phyloP scores from a whole-genome alignment of 2,888 invertebrate genomes.

The Dascillus cervinus region DNA sequence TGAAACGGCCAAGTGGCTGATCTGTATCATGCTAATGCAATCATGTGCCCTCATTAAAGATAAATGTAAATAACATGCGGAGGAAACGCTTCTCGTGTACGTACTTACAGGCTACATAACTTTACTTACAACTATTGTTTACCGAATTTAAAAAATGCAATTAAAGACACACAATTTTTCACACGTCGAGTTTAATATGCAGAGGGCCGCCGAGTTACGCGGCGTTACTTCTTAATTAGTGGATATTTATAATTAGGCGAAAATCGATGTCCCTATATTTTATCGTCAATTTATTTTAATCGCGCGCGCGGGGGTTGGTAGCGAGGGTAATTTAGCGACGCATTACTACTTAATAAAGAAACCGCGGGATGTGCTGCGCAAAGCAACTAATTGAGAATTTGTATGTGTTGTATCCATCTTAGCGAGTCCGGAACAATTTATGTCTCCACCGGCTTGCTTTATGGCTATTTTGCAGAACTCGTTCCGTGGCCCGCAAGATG shows the following conservation, averaged over 20 bases:
- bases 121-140: no score
- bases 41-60: slow-evolving; percentile 31
- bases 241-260: slow-evolving; percentile 1
- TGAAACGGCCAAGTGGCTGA: slow-evolving; percentile 21
- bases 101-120: no score
- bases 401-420: slow-evolving; percentile 37
- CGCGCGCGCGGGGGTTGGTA: no score
- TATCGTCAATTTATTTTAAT: no score
- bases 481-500: slow-evolving; percentile 43
- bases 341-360: slow-evolving; percentile 21
- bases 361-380: slow-evolving; percentile 20
- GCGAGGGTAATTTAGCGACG: neutral
- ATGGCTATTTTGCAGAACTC: slow-evolving; percentile 42
- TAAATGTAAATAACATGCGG: slow-evolving; percentile 30
- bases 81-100: no score
- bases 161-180: no score
- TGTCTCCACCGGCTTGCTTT: slow-evolving; percentile 41
- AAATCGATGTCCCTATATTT: slow-evolving; percentile 1
- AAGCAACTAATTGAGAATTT: slow-evolving; percentile 42
- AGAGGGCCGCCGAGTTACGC: no score
- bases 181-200: no score
- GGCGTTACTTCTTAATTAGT: no score
- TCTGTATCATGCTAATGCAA: slow-evolving; percentile 32
- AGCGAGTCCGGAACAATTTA: slow-evolving; percentile 37
- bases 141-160: no score